Percentiles rank a stretch among this genome's conserved stretches.
These are phyloP conservation scores for Cryptotis parvus DNA, from an alignment of 2,113 vertebrate genomes.

Conservation along the genomic window DNA sequence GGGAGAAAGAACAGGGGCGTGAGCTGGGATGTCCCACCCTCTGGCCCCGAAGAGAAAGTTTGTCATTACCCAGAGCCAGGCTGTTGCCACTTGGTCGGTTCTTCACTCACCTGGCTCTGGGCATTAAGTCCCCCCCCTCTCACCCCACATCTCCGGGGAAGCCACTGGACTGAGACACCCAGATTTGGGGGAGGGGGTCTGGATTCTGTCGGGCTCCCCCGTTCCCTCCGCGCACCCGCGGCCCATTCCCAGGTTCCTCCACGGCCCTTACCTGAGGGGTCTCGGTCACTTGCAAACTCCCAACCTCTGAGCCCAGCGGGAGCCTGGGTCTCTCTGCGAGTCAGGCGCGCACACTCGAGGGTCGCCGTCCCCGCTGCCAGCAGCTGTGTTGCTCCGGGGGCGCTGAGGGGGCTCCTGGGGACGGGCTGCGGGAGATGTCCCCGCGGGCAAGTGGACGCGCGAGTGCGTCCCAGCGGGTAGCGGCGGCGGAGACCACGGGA, in stretches of 20 bases:
- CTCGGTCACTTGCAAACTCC: constrained; percentile 67
- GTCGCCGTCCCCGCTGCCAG: constrained; percentile 48
- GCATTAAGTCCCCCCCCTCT: not conserved
- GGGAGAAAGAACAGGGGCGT: not conserved
- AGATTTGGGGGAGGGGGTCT: not conserved
- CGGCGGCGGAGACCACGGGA: constrained; percentile 19
- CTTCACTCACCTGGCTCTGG: not conserved
- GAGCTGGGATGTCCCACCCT: not conserved
- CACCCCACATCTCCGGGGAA: not conserved
- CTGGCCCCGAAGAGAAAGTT: constrained; percentile 68
- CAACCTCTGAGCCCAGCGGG: not conserved
- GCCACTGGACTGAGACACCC: not conserved
- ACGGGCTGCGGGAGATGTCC: not conserved
- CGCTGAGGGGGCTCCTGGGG: too few species aligned
- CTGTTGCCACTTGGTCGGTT: not conserved
- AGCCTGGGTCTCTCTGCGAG: not conserved
- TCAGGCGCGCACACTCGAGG: not conserved
- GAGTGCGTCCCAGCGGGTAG: constrained; percentile 48
- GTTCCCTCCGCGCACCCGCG: accelerated
- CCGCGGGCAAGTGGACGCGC: constrained; percentile 44
- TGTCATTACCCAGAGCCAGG: constrained; percentile 53
- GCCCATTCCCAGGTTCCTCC: not conserved
- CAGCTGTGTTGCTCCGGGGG: constrained; percentile 49
- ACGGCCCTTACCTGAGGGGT: constrained; percentile 62
- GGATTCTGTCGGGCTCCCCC: not conserved